A percentile compares a stretch with the other conserved stretches of the same genome.
Conservation (phyloP, 2,888 invertebrate genomes). For the Athetis lepigone region DNA sequence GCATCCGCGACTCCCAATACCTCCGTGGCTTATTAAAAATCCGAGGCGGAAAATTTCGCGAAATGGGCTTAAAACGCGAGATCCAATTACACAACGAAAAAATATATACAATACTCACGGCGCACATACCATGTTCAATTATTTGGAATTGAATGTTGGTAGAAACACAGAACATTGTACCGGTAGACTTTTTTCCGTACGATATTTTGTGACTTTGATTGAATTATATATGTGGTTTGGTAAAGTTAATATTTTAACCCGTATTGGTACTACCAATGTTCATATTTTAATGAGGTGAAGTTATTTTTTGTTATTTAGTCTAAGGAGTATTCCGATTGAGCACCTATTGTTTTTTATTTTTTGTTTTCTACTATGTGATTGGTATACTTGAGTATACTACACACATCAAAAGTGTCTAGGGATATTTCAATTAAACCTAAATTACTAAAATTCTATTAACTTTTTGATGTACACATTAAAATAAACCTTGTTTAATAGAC, state of each 20-base stretch:
- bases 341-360: no score
- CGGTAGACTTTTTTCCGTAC: constrained; percentile 25
- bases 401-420: no score
- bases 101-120: constrained; percentile 10
- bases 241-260: neutral
- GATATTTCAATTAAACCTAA: no score
- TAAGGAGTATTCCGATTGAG: no score
- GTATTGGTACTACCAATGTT: no score
- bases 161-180: constrained; percentile 26
- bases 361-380: no score
- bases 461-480: no score
- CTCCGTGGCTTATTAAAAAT: constrained; percentile 16
- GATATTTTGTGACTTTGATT: constrained; percentile 23
- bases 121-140: constrained; percentile 34
- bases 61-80: constrained; percentile 5
- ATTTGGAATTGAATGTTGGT: constrained; percentile 37
- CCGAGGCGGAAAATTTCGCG: constrained; percentile 10
- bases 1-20: constrained; percentile 20
- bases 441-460: no score
- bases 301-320: no score
- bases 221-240: constrained; percentile 1
- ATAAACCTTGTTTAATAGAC: no score
- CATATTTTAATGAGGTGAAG: no score
- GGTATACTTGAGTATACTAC: no score
- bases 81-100: constrained; percentile 37